Conservation (phyloP, 2,888 invertebrate genomes). For the Synanthedon myopaeformis region DNA sequence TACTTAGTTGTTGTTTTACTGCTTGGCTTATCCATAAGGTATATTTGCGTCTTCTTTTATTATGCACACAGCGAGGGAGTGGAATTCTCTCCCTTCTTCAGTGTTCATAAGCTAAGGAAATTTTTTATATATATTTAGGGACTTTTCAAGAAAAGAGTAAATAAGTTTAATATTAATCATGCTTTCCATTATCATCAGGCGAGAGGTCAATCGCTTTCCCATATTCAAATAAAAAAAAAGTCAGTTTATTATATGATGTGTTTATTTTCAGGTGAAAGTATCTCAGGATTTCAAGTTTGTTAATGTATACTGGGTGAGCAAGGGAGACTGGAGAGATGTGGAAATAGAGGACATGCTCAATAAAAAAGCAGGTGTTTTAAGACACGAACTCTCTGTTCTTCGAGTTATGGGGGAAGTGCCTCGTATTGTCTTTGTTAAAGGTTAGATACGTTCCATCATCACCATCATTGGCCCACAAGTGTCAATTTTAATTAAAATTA, state of each 20-base stretch:
- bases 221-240: too few relatives aligned
- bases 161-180: too few relatives aligned
- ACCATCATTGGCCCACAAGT: background rate
- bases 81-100: too few relatives aligned
- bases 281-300: constrained; percentile 74
- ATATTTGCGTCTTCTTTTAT: too few relatives aligned
- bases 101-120: too few relatives aligned
- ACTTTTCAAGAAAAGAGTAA: too few relatives aligned
- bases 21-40: background rate
- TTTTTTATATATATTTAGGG: too few relatives aligned
- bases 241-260: background rate
- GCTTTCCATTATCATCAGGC: too few relatives aligned
- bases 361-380: constrained; percentile 68
- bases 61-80: too few relatives aligned
- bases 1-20: background rate
- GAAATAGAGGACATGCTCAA: constrained; percentile 67
- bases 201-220: too few relatives aligned
- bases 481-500: background rate
- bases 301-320: constrained; percentile 80
- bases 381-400: constrained; percentile 80
- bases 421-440: constrained; percentile 78
- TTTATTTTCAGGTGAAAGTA: constrained; percentile 68
- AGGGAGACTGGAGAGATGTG: constrained; percentile 57
- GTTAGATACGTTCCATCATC: constrained; percentile 22
- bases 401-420: constrained; percentile 82